Conservation (phyloP, 2,797 vertebrate species). For the Emys orbicularis region DNA sequence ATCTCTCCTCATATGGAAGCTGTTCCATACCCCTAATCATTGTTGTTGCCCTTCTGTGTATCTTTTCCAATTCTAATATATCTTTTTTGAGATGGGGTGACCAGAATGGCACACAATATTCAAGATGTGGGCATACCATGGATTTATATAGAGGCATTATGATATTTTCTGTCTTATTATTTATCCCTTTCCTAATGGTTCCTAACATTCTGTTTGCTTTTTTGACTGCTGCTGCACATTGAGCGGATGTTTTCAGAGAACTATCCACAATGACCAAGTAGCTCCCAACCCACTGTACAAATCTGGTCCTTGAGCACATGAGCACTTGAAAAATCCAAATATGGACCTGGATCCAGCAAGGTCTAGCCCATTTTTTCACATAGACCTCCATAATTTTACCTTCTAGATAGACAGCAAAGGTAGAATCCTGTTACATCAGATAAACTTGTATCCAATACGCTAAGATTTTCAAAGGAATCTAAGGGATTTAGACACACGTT, state of each 20-base stretch:
- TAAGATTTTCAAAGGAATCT: background rate
- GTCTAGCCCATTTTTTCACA: slow-evolving; percentile 28
- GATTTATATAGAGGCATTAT: background rate
- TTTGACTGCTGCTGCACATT: background rate
- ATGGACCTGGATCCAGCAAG: background rate
- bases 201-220: background rate
- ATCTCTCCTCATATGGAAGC: background rate
- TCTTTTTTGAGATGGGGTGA: background rate
- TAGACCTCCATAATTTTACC: background rate
- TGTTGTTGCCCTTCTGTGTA: background rate
- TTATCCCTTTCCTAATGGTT: background rate
- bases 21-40: background rate
- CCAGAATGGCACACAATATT: background rate
- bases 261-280: background rate
- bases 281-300: slow-evolving; percentile 20
- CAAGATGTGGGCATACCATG: background rate
- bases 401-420: slow-evolving; percentile 5
- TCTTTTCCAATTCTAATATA: background rate
- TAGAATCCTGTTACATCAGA: slow-evolving; percentile 16
- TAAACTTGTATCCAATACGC: background rate
- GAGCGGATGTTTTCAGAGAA: background rate
- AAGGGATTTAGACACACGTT: slow-evolving; percentile 7
- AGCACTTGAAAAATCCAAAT: rapidly evolving
- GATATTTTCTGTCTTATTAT: background rate
- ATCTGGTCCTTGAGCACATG: background rate